Percentiles rank a stretch among this genome's conserved stretches.
Evolutionary conservation across 2,888 invertebrate genomes (phyloP).

Genomic region (Eupithecia tripunctaria): DNA sequence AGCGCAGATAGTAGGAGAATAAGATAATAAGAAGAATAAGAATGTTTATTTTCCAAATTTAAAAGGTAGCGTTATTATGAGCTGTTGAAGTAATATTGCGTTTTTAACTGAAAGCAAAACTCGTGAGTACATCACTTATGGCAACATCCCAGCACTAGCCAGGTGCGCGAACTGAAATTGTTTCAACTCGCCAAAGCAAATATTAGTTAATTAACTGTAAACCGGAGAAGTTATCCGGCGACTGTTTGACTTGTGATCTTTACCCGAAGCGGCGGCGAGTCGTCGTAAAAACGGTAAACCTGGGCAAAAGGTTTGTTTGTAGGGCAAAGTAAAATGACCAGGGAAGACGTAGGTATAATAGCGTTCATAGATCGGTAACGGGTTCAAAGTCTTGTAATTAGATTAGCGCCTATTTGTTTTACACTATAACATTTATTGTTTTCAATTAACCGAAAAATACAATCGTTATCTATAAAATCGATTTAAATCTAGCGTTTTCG

Average conservation of each 20-base stretch:
- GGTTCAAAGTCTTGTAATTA: neutral
- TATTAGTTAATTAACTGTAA: slow-evolving; percentile 83
- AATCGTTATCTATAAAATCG: too few relatives aligned
- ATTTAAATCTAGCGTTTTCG: too few relatives aligned
- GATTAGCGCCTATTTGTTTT: neutral
- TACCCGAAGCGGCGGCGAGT: slow-evolving; percentile 27
- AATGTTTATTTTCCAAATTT: too few relatives aligned
- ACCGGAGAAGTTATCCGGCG: slow-evolving; percentile 53
- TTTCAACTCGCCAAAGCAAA: slow-evolving; percentile 77
- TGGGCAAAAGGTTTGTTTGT: slow-evolving; percentile 16
- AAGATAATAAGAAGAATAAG: too few relatives aligned
- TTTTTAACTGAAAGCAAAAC: neutral
- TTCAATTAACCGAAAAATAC: too few relatives aligned
- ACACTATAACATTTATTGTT: too few relatives aligned
- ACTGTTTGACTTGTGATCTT: slow-evolving; percentile 53
- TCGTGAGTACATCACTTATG: slow-evolving; percentile 5
- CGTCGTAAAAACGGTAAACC: neutral
- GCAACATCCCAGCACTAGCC: slow-evolving; percentile 48
- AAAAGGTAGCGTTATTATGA: neutral
- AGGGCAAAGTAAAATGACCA: neutral
- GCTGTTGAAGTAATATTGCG: neutral
- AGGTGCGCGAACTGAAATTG: slow-evolving; percentile 74
- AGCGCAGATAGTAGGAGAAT: too few relatives aligned
- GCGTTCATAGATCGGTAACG: neutral
- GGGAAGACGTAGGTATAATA: neutral